phyloP scores from a whole-genome alignment of 1,140 invertebrate genomes.

The Coelopa frigida region DNA sequence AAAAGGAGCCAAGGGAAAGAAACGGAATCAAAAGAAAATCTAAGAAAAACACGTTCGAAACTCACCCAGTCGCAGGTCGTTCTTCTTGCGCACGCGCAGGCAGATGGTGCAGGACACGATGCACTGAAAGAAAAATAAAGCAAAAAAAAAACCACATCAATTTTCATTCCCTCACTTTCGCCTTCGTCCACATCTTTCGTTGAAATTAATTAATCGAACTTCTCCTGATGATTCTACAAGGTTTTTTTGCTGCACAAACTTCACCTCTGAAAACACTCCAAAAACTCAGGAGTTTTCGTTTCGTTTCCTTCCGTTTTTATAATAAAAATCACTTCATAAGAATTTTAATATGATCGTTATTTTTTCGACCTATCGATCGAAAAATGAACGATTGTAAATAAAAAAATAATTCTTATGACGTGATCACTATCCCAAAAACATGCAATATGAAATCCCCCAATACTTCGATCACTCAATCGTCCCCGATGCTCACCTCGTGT shows the following conservation, averaged over 20 bases:
- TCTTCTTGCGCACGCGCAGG: conserved; percentile 79
- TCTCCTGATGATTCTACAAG: too few species aligned
- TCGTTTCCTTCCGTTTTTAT: too few species aligned
- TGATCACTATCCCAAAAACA: conserved; percentile 1
- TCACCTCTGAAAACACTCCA: too few species aligned
- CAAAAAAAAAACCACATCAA: conserved; percentile 2
- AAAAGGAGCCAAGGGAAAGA: neutral
- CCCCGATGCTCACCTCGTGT: conserved; percentile 65
- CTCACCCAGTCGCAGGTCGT: conserved; percentile 80
- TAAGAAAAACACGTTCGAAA: conserved; percentile 19
- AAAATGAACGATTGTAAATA: neutral
- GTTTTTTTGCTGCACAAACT: too few species aligned
- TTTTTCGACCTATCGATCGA: too few species aligned
- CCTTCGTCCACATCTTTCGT: too few species aligned
- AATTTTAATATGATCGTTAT: neutral
- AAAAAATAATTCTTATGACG: neutral
- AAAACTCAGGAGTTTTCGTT: too few species aligned
- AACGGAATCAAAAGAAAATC: neutral
- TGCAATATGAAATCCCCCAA: conserved; percentile 1
- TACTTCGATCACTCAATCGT: conserved; percentile 3
- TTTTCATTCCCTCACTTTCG: too few species aligned
- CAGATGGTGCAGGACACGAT: conserved; percentile 91
- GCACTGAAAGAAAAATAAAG: conserved; percentile 63
- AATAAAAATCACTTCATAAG: neutral
- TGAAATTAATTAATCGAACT: too few species aligned